Conservation (phyloP, 2,797 vertebrate genomes). For the Malacoraja senta region DNA sequence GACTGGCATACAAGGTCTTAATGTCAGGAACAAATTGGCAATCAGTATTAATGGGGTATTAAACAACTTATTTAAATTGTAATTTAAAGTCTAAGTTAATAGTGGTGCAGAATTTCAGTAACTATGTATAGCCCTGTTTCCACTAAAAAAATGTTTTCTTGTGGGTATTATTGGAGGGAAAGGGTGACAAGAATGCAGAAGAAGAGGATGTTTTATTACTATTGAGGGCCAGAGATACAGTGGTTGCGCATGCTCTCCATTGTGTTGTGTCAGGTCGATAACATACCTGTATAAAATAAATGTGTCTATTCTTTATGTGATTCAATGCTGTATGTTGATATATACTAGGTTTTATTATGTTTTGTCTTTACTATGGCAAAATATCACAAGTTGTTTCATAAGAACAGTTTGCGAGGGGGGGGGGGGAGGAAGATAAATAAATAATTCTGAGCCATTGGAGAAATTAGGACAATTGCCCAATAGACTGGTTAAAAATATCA, state of each 20-base stretch:
- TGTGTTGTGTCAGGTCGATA: background rate
- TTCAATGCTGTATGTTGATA: background rate
- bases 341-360: constrained; percentile 41
- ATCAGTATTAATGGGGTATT: background rate
- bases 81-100: background rate
- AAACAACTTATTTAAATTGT: background rate
- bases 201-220: background rate
- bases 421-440: too few species aligned
- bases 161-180: background rate
- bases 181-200: background rate
- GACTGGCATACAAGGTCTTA: background rate
- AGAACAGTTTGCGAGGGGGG: too few species aligned
- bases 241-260: background rate
- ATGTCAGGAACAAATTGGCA: too few species aligned
- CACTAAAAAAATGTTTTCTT: background rate
- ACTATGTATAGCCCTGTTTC: background rate
- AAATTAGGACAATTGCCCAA: too few species aligned
- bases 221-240: background rate
- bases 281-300: background rate
- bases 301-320: background rate
- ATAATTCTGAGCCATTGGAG: too few species aligned
- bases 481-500: too few species aligned
- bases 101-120: background rate
- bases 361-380: too few species aligned
- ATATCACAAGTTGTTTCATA: too few species aligned